These are phyloP conservation scores for Monomorium pharaonis DNA, from an alignment of 1,140 invertebrate genomes.

Conservation along the genomic window DNA sequence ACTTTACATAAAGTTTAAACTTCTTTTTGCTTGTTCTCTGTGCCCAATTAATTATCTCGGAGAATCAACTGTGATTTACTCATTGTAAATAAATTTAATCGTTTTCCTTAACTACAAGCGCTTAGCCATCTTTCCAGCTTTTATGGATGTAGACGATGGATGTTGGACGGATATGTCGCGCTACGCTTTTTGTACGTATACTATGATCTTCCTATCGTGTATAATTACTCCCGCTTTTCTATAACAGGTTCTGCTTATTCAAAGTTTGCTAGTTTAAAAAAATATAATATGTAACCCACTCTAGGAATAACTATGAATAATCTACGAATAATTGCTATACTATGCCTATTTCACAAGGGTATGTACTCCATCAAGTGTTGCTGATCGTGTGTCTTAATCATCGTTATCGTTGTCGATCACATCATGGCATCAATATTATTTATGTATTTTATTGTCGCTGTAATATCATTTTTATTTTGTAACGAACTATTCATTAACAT, in stretches of 20 bases:
- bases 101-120: constrained; percentile 25
- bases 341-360: constrained; percentile 18
- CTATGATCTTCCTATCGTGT: constrained; percentile 11
- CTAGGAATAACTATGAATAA: neutral
- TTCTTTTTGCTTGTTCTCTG: constrained; percentile 20
- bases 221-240: neutral
- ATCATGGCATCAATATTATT: constrained; percentile 24
- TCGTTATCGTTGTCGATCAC: constrained; percentile 20
- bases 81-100: constrained; percentile 19
- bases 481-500: constrained; percentile 7
- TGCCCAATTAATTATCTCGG: neutral
- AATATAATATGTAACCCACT: neutral
- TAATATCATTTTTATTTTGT: neutral
- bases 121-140: constrained; percentile 4
- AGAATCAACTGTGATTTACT: neutral
- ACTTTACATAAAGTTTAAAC: constrained; percentile 70
- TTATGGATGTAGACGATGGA: constrained; percentile 1
- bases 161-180: neutral
- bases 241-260: constrained; percentile 3
- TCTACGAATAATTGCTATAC: neutral
- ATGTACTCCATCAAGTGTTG: neutral
- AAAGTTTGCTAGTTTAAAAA: neutral
- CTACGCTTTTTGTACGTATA: constrained; percentile 49
- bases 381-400: neutral
- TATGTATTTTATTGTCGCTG: neutral